Evolutionary conservation across 2,888 invertebrate genomes (phyloP).

Genomic region (Lithophane ornitopus): DNA sequence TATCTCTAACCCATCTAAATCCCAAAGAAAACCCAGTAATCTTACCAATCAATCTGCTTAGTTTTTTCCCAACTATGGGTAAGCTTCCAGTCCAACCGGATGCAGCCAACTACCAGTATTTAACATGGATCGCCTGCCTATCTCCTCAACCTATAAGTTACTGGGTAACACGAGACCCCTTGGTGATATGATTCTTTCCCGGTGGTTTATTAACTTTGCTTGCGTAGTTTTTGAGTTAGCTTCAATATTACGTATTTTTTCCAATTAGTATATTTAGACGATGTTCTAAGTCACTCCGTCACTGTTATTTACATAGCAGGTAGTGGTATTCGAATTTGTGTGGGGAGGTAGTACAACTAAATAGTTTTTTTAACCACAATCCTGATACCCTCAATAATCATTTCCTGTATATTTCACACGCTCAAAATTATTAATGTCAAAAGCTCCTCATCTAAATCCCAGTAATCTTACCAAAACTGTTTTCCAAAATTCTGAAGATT

Average conservation of each 20-base stretch:
- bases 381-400: not conserved
- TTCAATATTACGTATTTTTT: too few species aligned
- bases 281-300: too few species aligned
- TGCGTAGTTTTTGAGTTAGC: too few species aligned
- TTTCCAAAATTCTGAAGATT: constrained; percentile 2
- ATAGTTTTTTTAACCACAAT: too few species aligned
- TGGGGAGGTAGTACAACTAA: too few species aligned
- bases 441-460: not conserved
- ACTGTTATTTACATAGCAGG: too few species aligned
- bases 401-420: not conserved
- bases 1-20: not conserved
- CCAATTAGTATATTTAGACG: too few species aligned
- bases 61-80: not conserved
- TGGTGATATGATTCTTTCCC: too few species aligned
- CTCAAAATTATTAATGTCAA: not conserved
- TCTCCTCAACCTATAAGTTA: not conserved
- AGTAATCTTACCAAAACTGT: constrained; percentile 6
- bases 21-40: not conserved
- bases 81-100: not conserved
- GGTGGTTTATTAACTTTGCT: too few species aligned
- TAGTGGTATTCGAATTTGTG: too few species aligned
- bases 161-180: not conserved
- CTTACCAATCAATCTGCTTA: not conserved
- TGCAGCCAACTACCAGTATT: not conserved
- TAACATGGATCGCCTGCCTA: too few species aligned